These are phyloP conservation scores for Atta texana DNA, from an alignment of 1,140 invertebrate genomes.

Conservation along the genomic window DNA sequence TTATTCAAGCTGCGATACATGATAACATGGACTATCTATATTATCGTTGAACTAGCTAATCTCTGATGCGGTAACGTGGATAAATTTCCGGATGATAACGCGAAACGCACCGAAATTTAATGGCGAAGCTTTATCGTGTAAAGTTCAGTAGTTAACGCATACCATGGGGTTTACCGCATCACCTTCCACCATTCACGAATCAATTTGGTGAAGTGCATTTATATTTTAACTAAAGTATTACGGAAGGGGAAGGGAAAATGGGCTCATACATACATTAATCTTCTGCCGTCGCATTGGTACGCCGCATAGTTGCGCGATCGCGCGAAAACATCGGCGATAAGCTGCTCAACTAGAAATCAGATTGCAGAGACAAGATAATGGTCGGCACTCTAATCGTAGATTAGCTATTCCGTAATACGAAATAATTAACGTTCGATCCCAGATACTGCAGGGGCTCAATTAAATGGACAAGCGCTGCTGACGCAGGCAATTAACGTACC, in stretches of 20 bases:
- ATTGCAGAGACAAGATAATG: constrained; percentile 71
- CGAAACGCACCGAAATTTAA: constrained; percentile 54
- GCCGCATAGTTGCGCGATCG: constrained; percentile 62
- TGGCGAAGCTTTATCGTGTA: constrained; percentile 48
- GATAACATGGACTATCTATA: constrained; percentile 3
- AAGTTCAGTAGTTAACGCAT: constrained; percentile 58
- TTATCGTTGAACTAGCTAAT: constrained; percentile 26
- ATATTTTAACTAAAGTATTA: constrained; percentile 48
- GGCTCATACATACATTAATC: constrained; percentile 49
- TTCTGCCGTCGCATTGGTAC: constrained; percentile 50
- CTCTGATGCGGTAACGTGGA: constrained; percentile 59
- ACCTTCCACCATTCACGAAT: constrained; percentile 42
- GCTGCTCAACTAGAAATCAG: constrained; percentile 71
- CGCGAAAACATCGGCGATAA: constrained; percentile 68
- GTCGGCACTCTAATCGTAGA: constrained; percentile 65
- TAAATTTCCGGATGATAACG: constrained; percentile 60
- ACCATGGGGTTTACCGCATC: constrained; percentile 16
- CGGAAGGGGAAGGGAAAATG: neutral
- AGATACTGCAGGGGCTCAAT: constrained; percentile 18
- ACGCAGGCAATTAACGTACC: constrained; percentile 57
- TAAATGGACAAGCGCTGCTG: constrained; percentile 68
- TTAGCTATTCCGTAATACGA: constrained; percentile 66
- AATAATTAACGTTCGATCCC: constrained; percentile 72
- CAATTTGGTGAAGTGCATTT: constrained; percentile 48
- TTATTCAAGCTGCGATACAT: constrained; percentile 40